phyloP scores from a whole-genome alignment of 2,797 vertebrate genomes.

The Poecile montanus region DNA sequence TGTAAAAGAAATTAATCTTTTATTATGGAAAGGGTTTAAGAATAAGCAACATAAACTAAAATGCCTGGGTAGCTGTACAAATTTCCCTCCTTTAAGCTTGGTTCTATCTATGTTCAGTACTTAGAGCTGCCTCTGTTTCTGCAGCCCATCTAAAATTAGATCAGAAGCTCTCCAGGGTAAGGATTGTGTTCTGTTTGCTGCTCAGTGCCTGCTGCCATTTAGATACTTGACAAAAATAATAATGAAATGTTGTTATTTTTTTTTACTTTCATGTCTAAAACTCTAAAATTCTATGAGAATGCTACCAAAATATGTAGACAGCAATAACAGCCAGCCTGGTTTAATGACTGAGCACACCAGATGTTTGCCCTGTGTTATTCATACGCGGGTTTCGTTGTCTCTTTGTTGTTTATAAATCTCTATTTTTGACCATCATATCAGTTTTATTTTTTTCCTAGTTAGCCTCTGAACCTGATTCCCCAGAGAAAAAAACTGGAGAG shows the following conservation, averaged over 20 bases:
- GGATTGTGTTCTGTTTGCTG: not conserved
- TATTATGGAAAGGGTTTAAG: not conserved
- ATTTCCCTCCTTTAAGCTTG: not conserved
- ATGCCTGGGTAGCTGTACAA: not conserved
- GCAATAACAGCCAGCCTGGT: not conserved
- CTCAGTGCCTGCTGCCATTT: not conserved
- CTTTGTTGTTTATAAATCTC: constrained; percentile 15
- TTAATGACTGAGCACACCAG: constrained; percentile 32
- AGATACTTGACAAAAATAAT: constrained; percentile 7
- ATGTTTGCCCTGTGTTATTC: constrained; percentile 1
- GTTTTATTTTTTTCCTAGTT: constrained; percentile 43
- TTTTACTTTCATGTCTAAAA: not conserved
- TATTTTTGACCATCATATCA: not conserved
- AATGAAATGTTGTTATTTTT: not conserved
- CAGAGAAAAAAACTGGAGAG: not conserved
- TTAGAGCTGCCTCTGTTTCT: not conserved
- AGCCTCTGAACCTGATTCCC: constrained; percentile 27
- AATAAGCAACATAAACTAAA: not conserved
- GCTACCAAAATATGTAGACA: not conserved
- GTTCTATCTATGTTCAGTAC: not conserved
- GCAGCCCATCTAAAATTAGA: constrained; percentile 42
- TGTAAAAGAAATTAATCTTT: not conserved
- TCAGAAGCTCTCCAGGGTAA: not conserved
- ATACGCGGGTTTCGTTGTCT: not conserved
- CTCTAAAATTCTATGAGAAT: not conserved